Conservation (phyloP, 2,797 vertebrate species). For the Hypotaenidia okinawae region DNA sequence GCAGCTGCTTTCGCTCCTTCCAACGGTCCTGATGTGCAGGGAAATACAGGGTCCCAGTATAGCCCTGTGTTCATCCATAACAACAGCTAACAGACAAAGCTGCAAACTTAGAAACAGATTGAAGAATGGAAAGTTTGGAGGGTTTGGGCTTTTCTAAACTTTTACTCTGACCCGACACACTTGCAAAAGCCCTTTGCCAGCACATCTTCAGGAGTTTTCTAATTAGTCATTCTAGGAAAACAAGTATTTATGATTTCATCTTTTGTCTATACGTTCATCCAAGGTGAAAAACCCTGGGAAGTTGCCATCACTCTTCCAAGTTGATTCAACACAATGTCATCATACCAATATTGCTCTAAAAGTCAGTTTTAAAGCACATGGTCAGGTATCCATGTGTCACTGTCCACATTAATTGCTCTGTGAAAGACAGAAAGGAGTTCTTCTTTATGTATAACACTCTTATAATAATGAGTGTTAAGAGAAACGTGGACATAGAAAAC, state of each 20-base stretch:
- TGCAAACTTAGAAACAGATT: not conserved
- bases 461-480: not conserved
- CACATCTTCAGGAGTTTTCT: not conserved
- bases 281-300: constrained; percentile 4
- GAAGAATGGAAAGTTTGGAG: not conserved
- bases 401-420: not conserved
- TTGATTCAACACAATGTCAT: not conserved
- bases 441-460: not conserved
- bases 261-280: not conserved
- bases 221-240: not conserved
- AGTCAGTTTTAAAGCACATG: not conserved
- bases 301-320: not conserved
- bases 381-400: not conserved
- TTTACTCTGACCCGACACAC: not conserved
- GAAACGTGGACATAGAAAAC: not conserved
- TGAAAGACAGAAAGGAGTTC: not conserved
- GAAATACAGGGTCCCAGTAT: not conserved
- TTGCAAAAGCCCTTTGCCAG: not conserved
- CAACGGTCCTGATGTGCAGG: not conserved
- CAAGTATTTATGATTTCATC: not conserved
- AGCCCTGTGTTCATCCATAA: not conserved
- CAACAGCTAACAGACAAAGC: not conserved
- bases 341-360: not conserved
- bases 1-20: not conserved
- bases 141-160: not conserved